phyloP scores from a whole-genome alignment of 1,140 invertebrate species.

The Zelostemma sp. region DNA sequence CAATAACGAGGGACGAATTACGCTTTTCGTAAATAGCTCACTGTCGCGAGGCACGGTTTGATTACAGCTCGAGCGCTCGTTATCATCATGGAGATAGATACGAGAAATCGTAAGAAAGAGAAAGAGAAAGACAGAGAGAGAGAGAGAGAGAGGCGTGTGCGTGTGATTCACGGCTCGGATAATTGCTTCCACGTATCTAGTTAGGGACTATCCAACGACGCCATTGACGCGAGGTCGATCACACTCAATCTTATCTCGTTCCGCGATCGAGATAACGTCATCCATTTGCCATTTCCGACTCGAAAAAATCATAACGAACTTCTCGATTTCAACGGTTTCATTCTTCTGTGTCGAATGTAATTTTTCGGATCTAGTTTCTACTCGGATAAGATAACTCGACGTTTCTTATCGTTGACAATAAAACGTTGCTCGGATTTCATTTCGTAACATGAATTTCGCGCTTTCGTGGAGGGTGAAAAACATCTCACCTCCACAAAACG shows the following conservation, averaged over 20 bases:
- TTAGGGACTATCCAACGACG: slow-evolving; percentile 8
- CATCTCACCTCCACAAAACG: slow-evolving; percentile 82
- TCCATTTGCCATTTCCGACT: slow-evolving; percentile 8
- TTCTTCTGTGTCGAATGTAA: background rate
- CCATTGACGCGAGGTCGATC: slow-evolving; percentile 21
- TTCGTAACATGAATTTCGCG: too few species aligned
- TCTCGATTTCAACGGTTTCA: background rate
- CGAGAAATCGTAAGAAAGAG: slow-evolving; percentile 7
- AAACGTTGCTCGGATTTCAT: too few species aligned
- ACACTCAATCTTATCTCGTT: slow-evolving; percentile 19
- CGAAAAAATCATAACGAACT: background rate
- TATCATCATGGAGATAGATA: slow-evolving; percentile 22
- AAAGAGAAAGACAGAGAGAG: too few species aligned
- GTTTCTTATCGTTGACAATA: too few species aligned
- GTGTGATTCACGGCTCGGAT: slow-evolving; percentile 25
- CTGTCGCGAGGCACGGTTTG: background rate
- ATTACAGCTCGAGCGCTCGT: background rate
- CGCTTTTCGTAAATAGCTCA: background rate
- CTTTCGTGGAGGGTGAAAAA: too few species aligned
- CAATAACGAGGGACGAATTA: background rate
- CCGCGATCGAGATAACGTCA: slow-evolving; percentile 24
- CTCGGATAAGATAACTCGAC: too few species aligned
- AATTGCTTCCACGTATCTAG: slow-evolving; percentile 21
- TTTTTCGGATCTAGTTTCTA: too few species aligned
- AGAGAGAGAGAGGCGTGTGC: background rate